Conservation (phyloP, 1,140 invertebrate species). For the Zaprionus gabonicus region DNA sequence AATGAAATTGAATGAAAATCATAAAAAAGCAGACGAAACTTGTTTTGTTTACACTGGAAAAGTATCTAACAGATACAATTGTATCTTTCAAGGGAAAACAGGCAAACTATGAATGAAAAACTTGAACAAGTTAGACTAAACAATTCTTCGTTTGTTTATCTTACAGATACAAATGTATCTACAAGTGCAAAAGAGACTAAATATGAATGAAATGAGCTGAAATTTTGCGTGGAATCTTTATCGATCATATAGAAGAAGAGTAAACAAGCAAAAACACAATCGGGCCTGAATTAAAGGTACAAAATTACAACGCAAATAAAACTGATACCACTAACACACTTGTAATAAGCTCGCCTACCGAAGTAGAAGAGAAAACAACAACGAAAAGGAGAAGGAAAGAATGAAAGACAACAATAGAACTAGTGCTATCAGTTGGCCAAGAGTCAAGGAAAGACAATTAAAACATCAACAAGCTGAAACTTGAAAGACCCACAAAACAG, state of each 20-base stretch:
- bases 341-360: background rate
- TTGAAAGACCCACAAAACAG: constrained; percentile 24
- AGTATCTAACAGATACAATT: background rate
- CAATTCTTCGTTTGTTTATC: background rate
- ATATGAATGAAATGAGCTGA: background rate
- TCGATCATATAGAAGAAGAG: background rate
- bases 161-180: background rate
- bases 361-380: constrained; percentile 15
- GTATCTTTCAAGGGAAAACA: background rate
- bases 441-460: constrained; percentile 28
- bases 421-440: constrained; percentile 5
- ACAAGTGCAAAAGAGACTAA: background rate
- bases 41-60: background rate
- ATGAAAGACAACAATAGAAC: constrained; percentile 16
- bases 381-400: constrained; percentile 5
- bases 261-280: background rate
- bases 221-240: background rate
- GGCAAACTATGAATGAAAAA: background rate
- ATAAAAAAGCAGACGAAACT: background rate
- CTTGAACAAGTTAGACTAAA: background rate
- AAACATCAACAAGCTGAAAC: constrained; percentile 54
- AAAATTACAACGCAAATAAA: constrained; percentile 28
- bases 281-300: background rate
- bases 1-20: too few relatives aligned
- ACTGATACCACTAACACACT: constrained; percentile 31